Evolutionary conservation across 2,888 invertebrate genomes (phyloP).

Genomic region (Nemotelus nigrinus): DNA sequence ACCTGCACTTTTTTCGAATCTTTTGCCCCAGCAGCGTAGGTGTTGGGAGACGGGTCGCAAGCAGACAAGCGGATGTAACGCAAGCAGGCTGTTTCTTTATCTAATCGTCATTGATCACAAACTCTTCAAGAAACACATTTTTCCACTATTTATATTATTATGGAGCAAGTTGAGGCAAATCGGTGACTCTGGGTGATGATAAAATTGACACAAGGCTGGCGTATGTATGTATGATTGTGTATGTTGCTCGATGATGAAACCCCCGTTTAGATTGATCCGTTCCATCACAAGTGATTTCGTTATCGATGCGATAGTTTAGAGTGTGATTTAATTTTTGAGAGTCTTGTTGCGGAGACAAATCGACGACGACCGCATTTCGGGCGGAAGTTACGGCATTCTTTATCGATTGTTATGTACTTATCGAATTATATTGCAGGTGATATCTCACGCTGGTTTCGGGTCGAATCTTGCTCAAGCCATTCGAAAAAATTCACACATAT

Average conservation of each 20-base stretch:
- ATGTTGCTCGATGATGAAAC: neutral
- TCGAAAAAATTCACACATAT: no score
- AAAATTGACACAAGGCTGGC: neutral
- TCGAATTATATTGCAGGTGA: slow-evolving; percentile 24
- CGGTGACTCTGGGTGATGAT: neutral
- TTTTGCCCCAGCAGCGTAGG: neutral
- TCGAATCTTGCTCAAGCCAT: no score
- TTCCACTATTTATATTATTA: neutral
- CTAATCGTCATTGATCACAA: slow-evolving; percentile 22
- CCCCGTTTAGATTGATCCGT: neutral
- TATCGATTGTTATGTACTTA: slow-evolving; percentile 10
- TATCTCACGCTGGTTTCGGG: neutral
- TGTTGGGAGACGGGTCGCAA: neutral
- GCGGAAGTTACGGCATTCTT: slow-evolving; percentile 18
- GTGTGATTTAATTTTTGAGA: neutral
- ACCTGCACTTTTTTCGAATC: slow-evolving; percentile 17
- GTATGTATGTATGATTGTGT: no score
- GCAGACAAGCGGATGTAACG: slow-evolving; percentile 27
- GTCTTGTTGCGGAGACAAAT: slow-evolving; percentile 8
- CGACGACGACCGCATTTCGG: slow-evolving; percentile 13
- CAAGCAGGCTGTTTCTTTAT: slow-evolving; percentile 18
- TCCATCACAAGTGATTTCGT: neutral
- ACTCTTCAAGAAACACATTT: slow-evolving; percentile 3
- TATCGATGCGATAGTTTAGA: neutral
- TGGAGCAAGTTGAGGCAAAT: neutral